phyloP scores from a whole-genome alignment of 2,113 vertebrate genomes.

The Mormyrus lacerda region DNA sequence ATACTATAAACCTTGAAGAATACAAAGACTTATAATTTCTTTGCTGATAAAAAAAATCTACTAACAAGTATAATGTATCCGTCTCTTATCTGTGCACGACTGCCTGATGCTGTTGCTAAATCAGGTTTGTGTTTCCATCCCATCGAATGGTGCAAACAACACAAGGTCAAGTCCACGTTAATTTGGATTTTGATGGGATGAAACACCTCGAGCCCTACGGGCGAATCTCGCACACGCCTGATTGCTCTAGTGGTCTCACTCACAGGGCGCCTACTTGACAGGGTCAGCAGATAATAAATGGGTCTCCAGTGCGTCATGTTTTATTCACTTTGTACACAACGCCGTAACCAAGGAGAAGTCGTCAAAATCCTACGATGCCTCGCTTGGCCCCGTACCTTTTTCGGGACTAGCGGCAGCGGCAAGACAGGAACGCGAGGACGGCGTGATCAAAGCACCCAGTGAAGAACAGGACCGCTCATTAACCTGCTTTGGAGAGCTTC shows the following conservation, averaged over 20 bases:
- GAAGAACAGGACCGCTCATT: not conserved
- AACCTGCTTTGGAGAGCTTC: not conserved
- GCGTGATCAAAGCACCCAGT: not conserved
- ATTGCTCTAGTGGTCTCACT: not conserved
- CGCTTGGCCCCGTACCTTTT: not conserved
- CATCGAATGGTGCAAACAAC: not conserved
- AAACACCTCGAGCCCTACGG: not conserved
- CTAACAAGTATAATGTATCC: not conserved
- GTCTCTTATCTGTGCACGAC: not conserved
- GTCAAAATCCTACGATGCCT: not conserved
- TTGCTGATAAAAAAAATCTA: not conserved
- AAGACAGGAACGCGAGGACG: not conserved
- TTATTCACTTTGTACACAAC: constrained; percentile 15
- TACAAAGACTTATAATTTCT: not conserved
- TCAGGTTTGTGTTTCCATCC: not conserved
- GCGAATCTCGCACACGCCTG: not conserved
- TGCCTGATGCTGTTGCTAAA: not conserved
- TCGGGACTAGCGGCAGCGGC: not conserved
- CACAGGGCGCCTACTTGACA: not conserved
- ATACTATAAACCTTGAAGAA: not conserved
- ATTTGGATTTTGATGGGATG: constrained; percentile 13
- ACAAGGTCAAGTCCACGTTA: constrained; percentile 11
- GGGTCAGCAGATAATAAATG: constrained; percentile 16
- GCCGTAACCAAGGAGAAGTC: not conserved
- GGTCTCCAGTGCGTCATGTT: not conserved